phyloP scores from a whole-genome alignment of 30 jellyfish, hydroid and myxozoan genomes.

The Nemopilema nomurai region DNA sequence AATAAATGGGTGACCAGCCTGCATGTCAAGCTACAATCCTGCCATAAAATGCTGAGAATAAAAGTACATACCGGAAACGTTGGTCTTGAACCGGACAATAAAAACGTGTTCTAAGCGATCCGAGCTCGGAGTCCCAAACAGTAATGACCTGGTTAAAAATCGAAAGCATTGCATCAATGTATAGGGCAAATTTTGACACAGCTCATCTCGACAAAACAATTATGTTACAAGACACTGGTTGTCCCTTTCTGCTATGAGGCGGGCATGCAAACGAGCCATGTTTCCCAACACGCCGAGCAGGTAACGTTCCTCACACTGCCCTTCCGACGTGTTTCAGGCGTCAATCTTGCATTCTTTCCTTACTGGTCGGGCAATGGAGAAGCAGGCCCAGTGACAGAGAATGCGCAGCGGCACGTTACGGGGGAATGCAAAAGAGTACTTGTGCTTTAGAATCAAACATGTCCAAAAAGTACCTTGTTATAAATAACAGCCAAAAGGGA shows the following conservation, averaged over 20 bases:
- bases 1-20: too few species aligned
- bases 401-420: background rate
- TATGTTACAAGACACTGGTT: too few species aligned
- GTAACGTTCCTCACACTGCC: background rate
- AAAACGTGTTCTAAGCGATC: conserved; percentile 43
- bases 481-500: conserved; percentile 78
- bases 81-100: conserved; percentile 51
- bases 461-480: conserved; percentile 73
- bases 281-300: background rate
- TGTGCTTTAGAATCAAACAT: background rate
- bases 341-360: conserved; percentile 59
- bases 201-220: too few species aligned
- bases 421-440: background rate
- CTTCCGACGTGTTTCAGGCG: background rate
- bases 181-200: background rate
- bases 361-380: conserved; percentile 15
- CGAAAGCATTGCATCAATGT: background rate
- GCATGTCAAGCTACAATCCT: too few species aligned
- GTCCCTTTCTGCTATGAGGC: too few species aligned
- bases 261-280: background rate
- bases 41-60: background rate
- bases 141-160: conserved; percentile 45
- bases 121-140: conserved; percentile 72
- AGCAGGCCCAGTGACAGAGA: conserved; percentile 42
- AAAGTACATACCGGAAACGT: conserved; percentile 28